Conservation (phyloP, 2,888 invertebrate genomes). For the Gymnocheta viridis region DNA sequence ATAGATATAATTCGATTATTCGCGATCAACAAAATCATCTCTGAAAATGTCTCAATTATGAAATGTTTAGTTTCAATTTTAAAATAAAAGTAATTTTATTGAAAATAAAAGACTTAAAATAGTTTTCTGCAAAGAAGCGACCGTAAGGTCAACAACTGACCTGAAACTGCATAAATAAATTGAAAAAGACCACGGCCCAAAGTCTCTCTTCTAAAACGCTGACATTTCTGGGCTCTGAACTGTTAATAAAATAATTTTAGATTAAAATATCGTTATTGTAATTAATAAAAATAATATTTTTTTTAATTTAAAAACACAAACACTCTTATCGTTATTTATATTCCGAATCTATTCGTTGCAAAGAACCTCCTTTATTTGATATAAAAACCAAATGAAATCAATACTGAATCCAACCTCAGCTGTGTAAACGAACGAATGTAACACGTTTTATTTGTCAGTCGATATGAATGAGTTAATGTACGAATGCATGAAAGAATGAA, state of each 20-base stretch:
- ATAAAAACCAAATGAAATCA: constrained; percentile 18
- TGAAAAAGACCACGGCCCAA: no score
- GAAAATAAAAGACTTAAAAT: no score
- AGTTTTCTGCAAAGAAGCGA: no score
- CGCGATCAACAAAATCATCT: no score
- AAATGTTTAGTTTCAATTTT: no score
- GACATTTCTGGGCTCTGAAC: no score
- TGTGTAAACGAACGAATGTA: constrained; percentile 4
- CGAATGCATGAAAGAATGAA: constrained; percentile 14
- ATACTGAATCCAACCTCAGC: constrained; percentile 3
- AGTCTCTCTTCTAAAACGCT: no score
- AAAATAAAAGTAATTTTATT: no score
- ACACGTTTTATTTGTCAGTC: not conserved
- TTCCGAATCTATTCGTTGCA: not conserved
- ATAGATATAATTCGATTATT: no score
- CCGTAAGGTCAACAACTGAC: no score
- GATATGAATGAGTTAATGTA: constrained; percentile 11
- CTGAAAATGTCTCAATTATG: no score
- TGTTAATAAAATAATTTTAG: not conserved
- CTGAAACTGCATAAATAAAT: no score
- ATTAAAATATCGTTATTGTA: not conserved
- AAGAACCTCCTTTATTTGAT: not conserved
- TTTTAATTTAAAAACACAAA: not conserved
- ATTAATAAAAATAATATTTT: not conserved
- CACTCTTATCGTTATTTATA: not conserved